Base-by-base conservation (phyloP, 1,140 invertebrate genomes). In the Platyscapa corneri region DNA sequence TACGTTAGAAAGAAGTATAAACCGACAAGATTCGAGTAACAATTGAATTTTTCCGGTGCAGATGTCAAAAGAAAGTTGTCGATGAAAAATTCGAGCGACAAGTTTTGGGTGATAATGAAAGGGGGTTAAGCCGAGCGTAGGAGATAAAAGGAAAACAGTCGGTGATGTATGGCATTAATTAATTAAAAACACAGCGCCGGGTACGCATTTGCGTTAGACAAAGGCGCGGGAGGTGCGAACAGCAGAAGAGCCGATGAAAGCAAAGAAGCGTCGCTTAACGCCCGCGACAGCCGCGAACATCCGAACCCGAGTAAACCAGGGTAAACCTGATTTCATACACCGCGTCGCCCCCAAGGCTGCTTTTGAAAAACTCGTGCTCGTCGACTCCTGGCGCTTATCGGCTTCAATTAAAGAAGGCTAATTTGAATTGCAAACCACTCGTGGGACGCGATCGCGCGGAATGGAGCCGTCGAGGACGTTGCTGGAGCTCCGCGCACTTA, bases 391-490 rank as follows among this genome's bases (percentile, higher is more conserved):
- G 83, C 67, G 37, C 53, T 42, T 88, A 88, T 88, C 80, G 80
- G 76, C 88, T 87, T 87, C 85, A 87, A 84, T 70, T 78, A 80
- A 49, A 90, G 82, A 79, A 84, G 81, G 88, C 88, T 89, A 91
- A 91, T 91, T 90, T 90, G 86, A 89, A 88, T 90, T 87, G 86
- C 87, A 79, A 86, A 85, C 53, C 89, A 89, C 89, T 91, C 87
- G 83, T 16, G 56, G 1, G 23, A 20, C 23, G 23, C 23, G 56
- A 53, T 53, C 12, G 49, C 49, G 18, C 18, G n/a, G n/a, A n/a
- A n/a, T n/a, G n/a, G n/a, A n/a, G n/a, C n/a, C n/a, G n/a, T n/a
- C n/a, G n/a, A n/a, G n/a, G n/a, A n/a, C n/a, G n/a, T n/a, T n/a
- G n/a, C n/a, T 27, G 1, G 23, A 60, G 27, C 3, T 10, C 3